Base-by-base conservation (phyloP, 2,113 vertebrate species). In the Aphyosemion australe region DNA sequence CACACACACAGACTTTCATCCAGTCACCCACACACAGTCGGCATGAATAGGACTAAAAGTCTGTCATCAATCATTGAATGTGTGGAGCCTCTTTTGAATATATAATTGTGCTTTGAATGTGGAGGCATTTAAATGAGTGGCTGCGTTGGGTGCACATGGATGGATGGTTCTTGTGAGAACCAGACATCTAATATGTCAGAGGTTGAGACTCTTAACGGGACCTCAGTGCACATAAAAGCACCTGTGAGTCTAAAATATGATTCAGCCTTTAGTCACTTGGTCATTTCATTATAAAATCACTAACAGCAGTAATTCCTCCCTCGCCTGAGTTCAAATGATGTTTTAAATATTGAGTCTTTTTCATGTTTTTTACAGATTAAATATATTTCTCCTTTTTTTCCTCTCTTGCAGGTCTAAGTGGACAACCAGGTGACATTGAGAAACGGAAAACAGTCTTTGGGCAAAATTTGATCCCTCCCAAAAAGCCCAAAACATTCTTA, bases 401-500 rank as follows among this genome's bases (percentile, higher is more conserved):
- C 76, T 50, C 77, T 43, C 88, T 80, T 76, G 2, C 18, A 98
- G 97, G 96, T 92, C 93, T 99, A 92, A 96, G 94, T 85, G 97
- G 97, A 92, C 95, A 95, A 80, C 95, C 94, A 80, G 88, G 92
- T 89, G 97, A 99, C 92, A 95, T 99, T 78, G 95, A 97, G 82
- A 97, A 96, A 92, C 95, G 97, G 93, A 94, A 95, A 96, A 88
- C 91, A 90, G 93, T 84, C 82, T 99, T 96, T 94, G 97, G 97
- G 90, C 90, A 95, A 90, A 98, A 99, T 91, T 90, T 96, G 89
- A 99, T 99, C 97, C 97, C 97, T 92, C 97, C 97, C 90, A 99
- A 99, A 96, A 98, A 99, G 94, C 94, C 97, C 95, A 99, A 99
- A 97, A 98, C 97, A 54, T 99, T 99, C 95, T 95, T 99, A 93